Conservation (phyloP, 2,113 vertebrate species). For the Psettodes erumei region DNA sequence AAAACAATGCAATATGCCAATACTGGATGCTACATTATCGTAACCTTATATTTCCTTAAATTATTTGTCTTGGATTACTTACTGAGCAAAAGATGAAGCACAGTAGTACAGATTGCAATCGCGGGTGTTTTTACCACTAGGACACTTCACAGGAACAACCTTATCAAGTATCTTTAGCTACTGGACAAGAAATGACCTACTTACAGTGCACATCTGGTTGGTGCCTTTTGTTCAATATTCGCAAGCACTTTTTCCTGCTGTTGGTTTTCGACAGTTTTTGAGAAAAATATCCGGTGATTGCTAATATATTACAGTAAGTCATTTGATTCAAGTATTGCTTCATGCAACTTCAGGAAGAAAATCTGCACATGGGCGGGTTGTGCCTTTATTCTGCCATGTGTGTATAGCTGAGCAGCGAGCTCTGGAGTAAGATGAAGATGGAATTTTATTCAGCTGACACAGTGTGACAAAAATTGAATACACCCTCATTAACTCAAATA, state of each 20-base stretch:
- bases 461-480: constrained; percentile 13
- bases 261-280: not conserved
- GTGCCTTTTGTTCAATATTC: not conserved
- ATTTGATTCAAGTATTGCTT: not conserved
- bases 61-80: constrained; percentile 84
- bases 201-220: not conserved
- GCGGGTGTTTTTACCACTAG: constrained; percentile 26
- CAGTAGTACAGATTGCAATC: not conserved
- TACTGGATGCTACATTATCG: constrained; percentile 79
- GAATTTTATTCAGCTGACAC: constrained; percentile 15
- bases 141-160: not conserved
- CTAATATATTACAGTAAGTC: no score
- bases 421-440: constrained; percentile 1
- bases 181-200: not conserved
- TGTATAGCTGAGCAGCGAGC: not conserved
- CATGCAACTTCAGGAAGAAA: not conserved
- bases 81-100: not conserved
- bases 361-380: not conserved
- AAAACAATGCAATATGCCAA: constrained; percentile 79
- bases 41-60: constrained; percentile 87
- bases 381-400: constrained; percentile 10
- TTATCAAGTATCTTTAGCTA: not conserved
- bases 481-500: constrained; percentile 3
- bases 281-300: not conserved
- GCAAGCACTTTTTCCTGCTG: constrained; percentile 2